Conservation (phyloP, 2,113 vertebrate genomes). For the Myocastor coypus region DNA sequence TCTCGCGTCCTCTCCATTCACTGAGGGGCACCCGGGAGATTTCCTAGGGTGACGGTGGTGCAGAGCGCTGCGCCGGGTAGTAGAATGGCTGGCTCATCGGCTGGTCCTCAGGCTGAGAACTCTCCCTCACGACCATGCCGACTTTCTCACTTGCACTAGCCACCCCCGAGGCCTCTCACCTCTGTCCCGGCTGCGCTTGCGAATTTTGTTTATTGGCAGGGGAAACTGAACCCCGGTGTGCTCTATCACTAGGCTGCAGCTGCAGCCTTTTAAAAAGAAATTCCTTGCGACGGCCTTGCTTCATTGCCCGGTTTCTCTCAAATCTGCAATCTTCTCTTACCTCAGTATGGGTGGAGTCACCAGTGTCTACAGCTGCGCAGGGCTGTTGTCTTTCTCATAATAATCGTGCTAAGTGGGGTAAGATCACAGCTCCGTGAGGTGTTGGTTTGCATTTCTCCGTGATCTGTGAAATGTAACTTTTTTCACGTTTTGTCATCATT, state of each 20-base stretch:
- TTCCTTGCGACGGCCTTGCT: neutral
- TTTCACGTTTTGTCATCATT: neutral
- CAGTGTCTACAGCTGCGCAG: neutral
- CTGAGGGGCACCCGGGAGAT: neutral
- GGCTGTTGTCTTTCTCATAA: neutral
- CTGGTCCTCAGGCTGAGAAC: neutral
- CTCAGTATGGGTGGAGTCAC: neutral
- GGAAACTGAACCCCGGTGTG: neutral
- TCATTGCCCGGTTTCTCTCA: neutral
- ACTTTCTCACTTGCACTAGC: neutral
- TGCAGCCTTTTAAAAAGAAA: neutral
- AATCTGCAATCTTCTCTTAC: neutral
- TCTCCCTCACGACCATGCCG: neutral
- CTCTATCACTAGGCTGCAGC: neutral
- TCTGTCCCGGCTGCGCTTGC: neutral
- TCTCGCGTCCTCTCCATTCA: neutral
- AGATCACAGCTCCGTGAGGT: neutral
- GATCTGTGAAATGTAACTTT: neutral
- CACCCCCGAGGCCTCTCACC: neutral
- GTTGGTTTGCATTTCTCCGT: neutral
- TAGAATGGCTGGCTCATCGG: neutral
- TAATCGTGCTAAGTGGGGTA: neutral
- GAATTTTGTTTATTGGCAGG: neutral
- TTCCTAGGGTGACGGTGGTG: too few relatives aligned
- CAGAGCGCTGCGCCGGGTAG: neutral